Conservation (phyloP, 2,888 invertebrate genomes). For the Dryocosmus kuriphilus region DNA sequence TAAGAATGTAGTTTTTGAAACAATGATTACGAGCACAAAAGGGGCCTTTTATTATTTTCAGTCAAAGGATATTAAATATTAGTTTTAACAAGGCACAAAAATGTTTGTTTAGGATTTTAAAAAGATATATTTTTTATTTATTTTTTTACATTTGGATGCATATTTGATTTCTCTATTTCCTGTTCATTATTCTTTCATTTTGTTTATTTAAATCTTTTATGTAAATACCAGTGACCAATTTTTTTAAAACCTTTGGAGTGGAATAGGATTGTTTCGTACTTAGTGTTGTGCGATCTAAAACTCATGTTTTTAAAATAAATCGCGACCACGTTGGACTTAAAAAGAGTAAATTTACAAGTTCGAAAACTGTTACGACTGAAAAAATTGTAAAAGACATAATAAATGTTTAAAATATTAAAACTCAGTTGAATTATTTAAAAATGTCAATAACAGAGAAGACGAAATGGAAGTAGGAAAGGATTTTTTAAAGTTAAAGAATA, state of each 20-base stretch:
- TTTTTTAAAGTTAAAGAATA: conserved; percentile 26
- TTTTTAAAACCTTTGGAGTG: not conserved
- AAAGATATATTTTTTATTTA: not conserved
- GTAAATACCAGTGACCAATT: conserved; percentile 1
- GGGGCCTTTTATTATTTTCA: conserved; percentile 24
- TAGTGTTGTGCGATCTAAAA: not conserved
- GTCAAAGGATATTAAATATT: not conserved
- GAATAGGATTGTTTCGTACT: conserved; percentile 22
- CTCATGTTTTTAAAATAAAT: conserved; percentile 11
- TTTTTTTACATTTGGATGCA: not conserved
- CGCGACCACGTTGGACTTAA: not conserved
- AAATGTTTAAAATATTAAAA: conserved; percentile 33
- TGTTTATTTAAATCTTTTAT: not conserved
- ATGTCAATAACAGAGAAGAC: not conserved
- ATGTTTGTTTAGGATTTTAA: not conserved
- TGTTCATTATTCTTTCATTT: not conserved
- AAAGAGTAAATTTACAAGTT: conserved; percentile 30
- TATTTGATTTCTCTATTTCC: not conserved
- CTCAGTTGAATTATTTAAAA: not conserved
- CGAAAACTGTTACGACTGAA: conserved; percentile 44
- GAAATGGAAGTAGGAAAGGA: conserved; percentile 33
- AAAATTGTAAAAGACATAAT: conserved; percentile 48
- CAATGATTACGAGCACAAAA: not conserved
- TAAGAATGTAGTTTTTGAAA: not conserved
- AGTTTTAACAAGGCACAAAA: not conserved